Evolutionary conservation across 1,140 invertebrate genomes (phyloP).

Genomic region (Lamellibrachia luymesi): DNA sequence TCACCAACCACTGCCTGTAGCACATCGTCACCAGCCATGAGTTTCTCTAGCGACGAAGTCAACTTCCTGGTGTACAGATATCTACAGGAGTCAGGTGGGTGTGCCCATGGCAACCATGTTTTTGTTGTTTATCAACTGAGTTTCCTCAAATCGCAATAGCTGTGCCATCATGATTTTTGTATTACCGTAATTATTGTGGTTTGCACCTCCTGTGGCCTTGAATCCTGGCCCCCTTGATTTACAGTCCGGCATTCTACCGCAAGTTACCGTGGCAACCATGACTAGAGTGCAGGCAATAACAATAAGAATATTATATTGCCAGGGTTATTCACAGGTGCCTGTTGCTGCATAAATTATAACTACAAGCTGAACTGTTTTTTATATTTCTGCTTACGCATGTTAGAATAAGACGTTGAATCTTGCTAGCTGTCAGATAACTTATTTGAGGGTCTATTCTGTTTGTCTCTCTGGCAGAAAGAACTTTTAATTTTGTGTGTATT

Average conservation of each 20-base stretch:
- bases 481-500: too few relatives aligned
- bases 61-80: slow-evolving; percentile 99
- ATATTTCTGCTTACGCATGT: too few relatives aligned
- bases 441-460: too few relatives aligned
- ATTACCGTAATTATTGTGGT: not conserved
- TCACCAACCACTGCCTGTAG: not conserved
- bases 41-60: slow-evolving; percentile 98
- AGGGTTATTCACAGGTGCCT: too few relatives aligned
- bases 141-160: not conserved
- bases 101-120: not conserved
- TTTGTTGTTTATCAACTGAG: not conserved
- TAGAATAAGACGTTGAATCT: too few relatives aligned
- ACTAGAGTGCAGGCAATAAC: too few relatives aligned
- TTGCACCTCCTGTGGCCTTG: not conserved
- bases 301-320: too few relatives aligned
- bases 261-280: not conserved
- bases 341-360: too few relatives aligned
- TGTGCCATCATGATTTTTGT: not conserved
- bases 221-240: not conserved
- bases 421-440: too few relatives aligned
- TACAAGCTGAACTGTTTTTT: too few relatives aligned
- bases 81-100: slow-evolving; percentile 93
- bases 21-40: slow-evolving; percentile 66
- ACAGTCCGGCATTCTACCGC: not conserved
- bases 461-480: too few relatives aligned